phyloP scores from a whole-genome alignment of 2,113 vertebrate species.

The Syngnathus floridae region DNA sequence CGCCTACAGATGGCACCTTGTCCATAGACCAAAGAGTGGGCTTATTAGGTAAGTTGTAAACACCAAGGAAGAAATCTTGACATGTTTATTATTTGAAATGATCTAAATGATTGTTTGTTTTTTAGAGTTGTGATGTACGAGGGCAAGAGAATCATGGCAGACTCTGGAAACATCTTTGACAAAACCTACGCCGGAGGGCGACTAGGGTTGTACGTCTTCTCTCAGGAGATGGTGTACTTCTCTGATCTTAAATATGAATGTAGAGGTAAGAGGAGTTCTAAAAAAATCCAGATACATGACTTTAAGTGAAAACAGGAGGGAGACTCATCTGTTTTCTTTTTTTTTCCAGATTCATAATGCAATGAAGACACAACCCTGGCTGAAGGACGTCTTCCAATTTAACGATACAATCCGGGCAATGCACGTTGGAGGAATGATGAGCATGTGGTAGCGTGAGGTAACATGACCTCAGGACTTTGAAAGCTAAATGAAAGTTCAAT shows the following conservation, averaged over 20 bases:
- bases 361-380: slow-evolving; percentile 2
- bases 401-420: slow-evolving; percentile 56
- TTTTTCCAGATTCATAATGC: slow-evolving; percentile 82
- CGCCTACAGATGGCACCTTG: slow-evolving; percentile 96
- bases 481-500: slow-evolving; percentile 54
- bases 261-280: slow-evolving; percentile 76
- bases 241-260: slow-evolving; percentile 99
- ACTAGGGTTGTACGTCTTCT: slow-evolving; percentile 94
- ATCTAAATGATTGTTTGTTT: slow-evolving; percentile 17
- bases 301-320: too few species aligned
- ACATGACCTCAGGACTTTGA: slow-evolving; percentile 55
- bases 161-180: slow-evolving; percentile 93
- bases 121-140: slow-evolving; percentile 95
- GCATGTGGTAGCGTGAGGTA: slow-evolving; percentile 71
- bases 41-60: slow-evolving; percentile 82
- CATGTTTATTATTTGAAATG: neutral
- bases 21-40: slow-evolving; percentile 93
- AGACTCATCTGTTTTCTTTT: slow-evolving; percentile 19
- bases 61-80: neutral
- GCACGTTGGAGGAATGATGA: slow-evolving; percentile 71
- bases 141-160: slow-evolving; percentile 97
- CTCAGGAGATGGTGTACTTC: slow-evolving; percentile 99
- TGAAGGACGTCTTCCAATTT: slow-evolving; percentile 15
- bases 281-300: neutral
- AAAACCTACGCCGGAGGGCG: slow-evolving; percentile 94